Evolutionary conservation across 2,888 invertebrate genomes (phyloP).

Genomic region (Nemapogon koenigi): DNA sequence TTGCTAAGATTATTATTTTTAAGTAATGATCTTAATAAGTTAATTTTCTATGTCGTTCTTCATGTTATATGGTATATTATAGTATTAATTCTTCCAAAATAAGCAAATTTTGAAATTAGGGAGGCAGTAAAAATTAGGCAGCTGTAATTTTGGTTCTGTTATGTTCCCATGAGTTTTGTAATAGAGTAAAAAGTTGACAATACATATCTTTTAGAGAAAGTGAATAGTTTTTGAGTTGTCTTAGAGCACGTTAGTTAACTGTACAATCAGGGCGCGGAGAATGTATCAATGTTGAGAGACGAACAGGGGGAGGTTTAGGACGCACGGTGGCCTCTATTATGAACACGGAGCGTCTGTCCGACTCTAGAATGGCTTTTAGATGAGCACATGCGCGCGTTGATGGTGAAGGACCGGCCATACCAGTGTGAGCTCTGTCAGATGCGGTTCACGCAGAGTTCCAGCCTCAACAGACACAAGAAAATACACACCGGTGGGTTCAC

Average conservation of each 20-base stretch:
- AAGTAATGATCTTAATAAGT: too few species aligned
- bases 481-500: constrained; percentile 69
- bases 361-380: constrained; percentile 49
- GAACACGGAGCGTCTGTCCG: constrained; percentile 14
- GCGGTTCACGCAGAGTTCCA: constrained; percentile 75
- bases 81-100: too few species aligned
- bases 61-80: too few species aligned
- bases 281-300: constrained; percentile 44
- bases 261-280: constrained; percentile 57
- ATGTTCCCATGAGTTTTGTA: too few species aligned
- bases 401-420: constrained; percentile 67
- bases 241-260: constrained; percentile 25
- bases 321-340: constrained; percentile 28
- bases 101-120: too few species aligned
- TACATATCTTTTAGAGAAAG: constrained; percentile 39
- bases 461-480: constrained; percentile 74
- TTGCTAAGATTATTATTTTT: too few species aligned
- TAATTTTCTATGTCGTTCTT: too few species aligned
- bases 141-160: too few species aligned
- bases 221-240: constrained; percentile 65
- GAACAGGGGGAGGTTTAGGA: constrained; percentile 60
- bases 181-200: constrained; percentile 36
- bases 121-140: too few species aligned
- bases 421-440: constrained; percentile 73
- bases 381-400: constrained; percentile 62